Evolutionary conservation across 2,113 vertebrate genomes (phyloP).

Genomic region (Stigmatopora argus): DNA sequence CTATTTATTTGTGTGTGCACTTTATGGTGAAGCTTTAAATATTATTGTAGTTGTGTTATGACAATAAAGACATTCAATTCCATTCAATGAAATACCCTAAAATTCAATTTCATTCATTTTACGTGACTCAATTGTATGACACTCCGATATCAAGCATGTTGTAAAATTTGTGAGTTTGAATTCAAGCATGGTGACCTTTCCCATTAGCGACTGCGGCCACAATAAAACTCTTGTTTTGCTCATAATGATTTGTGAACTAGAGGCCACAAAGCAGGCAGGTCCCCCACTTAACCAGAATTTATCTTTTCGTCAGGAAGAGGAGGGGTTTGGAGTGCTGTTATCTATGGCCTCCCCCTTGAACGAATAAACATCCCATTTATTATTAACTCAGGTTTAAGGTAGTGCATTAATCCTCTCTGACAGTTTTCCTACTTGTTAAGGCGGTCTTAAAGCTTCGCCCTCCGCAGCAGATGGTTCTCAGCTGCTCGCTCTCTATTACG

Average conservation of each 20-base stretch:
- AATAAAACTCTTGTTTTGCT: slow-evolving; percentile 72
- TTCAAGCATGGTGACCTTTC: slow-evolving; percentile 63
- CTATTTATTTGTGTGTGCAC: no score
- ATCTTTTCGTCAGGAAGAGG: slow-evolving; percentile 78
- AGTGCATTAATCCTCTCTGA: slow-evolving; percentile 78
- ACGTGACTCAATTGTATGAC: background rate
- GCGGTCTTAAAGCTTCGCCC: slow-evolving; percentile 63
- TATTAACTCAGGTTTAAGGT: slow-evolving; percentile 83
- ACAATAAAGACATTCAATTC: no score
- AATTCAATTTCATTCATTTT: background rate
- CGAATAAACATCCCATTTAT: slow-evolving; percentile 82
- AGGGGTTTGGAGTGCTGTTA: slow-evolving; percentile 74
- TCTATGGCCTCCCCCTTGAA: slow-evolving; percentile 78
- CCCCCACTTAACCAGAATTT: slow-evolving; percentile 79
- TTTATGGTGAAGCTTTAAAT: no score
- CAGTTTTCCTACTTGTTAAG: slow-evolving; percentile 80
- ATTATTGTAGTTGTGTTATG: no score
- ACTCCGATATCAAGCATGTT: slow-evolving; percentile 1
- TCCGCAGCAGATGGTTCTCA: slow-evolving; percentile 71
- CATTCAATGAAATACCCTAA: no score
- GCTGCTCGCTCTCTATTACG: slow-evolving; percentile 49
- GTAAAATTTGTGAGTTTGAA: slow-evolving; percentile 35
- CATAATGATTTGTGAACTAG: slow-evolving; percentile 70
- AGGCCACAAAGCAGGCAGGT: slow-evolving; percentile 71
- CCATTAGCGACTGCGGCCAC: slow-evolving; percentile 58